Conservation (phyloP, 2,888 invertebrate genomes). For the Parnassius mnemosyne region DNA sequence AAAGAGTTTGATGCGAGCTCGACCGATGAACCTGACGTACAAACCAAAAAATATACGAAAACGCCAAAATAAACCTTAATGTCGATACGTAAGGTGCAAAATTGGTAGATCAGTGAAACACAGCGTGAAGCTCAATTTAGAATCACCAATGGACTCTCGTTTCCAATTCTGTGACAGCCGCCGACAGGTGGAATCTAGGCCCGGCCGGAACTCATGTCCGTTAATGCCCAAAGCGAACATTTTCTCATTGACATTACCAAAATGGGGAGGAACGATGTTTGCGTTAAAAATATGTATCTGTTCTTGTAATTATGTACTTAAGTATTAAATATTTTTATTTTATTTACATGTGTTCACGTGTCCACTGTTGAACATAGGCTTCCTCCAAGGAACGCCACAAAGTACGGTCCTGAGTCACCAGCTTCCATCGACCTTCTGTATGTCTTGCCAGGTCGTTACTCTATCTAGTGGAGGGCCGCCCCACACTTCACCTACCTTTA, state of each 20-base stretch:
- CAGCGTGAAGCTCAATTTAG: constrained; percentile 16
- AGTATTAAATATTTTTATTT: no score
- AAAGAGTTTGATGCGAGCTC: constrained; percentile 14
- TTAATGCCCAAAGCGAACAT: constrained; percentile 9
- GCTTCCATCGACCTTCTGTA: no score
- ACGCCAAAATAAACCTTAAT: constrained; percentile 8
- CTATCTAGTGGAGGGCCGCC: no score
- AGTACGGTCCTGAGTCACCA: no score
- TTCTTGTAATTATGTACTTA: no score
- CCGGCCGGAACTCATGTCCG: constrained; percentile 16
- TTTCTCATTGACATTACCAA: constrained; percentile 5
- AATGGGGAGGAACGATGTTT: no score
- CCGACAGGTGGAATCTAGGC: constrained; percentile 18
- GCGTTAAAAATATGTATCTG: no score
- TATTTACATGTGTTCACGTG: no score
- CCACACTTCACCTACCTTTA: no score
- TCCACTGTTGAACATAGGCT: no score
- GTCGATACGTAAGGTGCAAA: constrained; percentile 1
- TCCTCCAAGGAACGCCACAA: no score
- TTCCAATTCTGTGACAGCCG: constrained; percentile 20
- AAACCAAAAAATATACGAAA: constrained; percentile 1
- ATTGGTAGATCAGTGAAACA: background rate
- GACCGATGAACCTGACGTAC: constrained; percentile 15
- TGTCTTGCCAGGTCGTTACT: no score
- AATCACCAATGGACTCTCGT: constrained; percentile 20